Evolutionary conservation across 1,140 invertebrate genomes (phyloP).

Genomic region (Trachelipus rathkii): DNA sequence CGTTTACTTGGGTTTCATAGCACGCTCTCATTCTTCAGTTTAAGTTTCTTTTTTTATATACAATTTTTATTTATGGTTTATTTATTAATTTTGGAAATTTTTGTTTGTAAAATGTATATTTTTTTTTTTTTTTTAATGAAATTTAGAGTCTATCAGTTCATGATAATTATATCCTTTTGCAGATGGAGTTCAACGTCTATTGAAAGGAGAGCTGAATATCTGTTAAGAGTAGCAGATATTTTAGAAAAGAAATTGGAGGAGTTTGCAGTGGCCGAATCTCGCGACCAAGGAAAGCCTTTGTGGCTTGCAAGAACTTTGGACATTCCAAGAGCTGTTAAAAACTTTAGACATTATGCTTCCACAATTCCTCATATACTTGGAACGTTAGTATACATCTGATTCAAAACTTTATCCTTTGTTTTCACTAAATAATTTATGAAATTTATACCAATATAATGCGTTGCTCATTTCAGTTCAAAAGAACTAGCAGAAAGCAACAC

Average conservation of each 20-base stretch:
- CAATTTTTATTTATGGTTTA: too few species aligned
- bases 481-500: constrained; percentile 49
- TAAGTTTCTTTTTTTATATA: too few species aligned
- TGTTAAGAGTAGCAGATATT: constrained; percentile 56
- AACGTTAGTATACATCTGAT: constrained; percentile 41
- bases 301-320: constrained; percentile 55
- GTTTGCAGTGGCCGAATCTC: constrained; percentile 57
- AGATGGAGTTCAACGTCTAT: constrained; percentile 51
- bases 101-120: too few species aligned
- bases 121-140: too few species aligned
- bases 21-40: too few species aligned
- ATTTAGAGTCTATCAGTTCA: too few species aligned
- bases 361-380: constrained; percentile 49
- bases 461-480: constrained; percentile 42
- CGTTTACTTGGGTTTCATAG: too few species aligned
- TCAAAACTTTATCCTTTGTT: neutral
- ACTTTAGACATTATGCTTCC: constrained; percentile 59
- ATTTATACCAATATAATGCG: neutral
- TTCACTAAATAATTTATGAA: neutral
- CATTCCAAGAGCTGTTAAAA: constrained; percentile 58
- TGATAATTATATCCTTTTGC: neutral
- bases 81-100: too few species aligned
- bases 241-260: constrained; percentile 55
- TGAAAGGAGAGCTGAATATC: constrained; percentile 48
- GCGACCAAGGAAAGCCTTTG: constrained; percentile 61